Evolutionary conservation across 1,140 invertebrate genomes (phyloP).

Genomic region (Ctenoplectra terminalis): DNA sequence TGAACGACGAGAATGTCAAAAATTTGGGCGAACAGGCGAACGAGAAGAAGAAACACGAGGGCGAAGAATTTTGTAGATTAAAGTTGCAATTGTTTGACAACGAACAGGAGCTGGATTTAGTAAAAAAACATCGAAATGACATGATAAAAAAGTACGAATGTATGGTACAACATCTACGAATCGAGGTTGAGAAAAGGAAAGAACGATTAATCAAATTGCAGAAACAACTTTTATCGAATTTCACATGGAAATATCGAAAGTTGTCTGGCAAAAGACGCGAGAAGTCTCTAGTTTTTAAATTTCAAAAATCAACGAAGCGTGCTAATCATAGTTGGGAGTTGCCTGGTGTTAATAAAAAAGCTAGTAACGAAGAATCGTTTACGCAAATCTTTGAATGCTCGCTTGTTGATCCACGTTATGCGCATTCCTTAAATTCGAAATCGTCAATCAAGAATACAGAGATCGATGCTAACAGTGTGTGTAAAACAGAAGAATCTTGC

Average conservation of each 20-base stretch:
- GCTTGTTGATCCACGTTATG: not conserved
- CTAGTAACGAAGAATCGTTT: not conserved
- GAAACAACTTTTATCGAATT: not conserved
- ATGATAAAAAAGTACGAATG: constrained; percentile 68
- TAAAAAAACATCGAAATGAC: constrained; percentile 66
- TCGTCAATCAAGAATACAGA: not conserved
- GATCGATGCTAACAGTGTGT: not conserved
- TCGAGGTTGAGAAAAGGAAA: constrained; percentile 46
- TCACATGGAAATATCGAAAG: not conserved
- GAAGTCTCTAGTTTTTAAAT: not conserved
- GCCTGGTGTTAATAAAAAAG: not conserved
- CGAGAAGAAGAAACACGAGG: constrained; percentile 57
- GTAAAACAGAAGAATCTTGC: not conserved
- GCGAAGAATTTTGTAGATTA: constrained; percentile 64
- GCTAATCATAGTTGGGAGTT: not conserved
- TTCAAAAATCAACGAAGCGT: not conserved
- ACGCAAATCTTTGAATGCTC: not conserved
- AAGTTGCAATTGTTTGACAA: constrained; percentile 66
- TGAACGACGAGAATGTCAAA: constrained; percentile 60
- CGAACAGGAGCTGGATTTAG: constrained; percentile 63
- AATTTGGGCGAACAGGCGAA: constrained; percentile 65
- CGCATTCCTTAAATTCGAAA: too few relatives aligned
- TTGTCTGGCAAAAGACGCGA: not conserved
- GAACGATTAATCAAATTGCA: not conserved
- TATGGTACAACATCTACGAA: constrained; percentile 63